Percentiles rank a stretch among this genome's conserved stretches.
phyloP scores from a whole-genome alignment of 2,113 vertebrate genomes.

The Otocyon megalotis region DNA sequence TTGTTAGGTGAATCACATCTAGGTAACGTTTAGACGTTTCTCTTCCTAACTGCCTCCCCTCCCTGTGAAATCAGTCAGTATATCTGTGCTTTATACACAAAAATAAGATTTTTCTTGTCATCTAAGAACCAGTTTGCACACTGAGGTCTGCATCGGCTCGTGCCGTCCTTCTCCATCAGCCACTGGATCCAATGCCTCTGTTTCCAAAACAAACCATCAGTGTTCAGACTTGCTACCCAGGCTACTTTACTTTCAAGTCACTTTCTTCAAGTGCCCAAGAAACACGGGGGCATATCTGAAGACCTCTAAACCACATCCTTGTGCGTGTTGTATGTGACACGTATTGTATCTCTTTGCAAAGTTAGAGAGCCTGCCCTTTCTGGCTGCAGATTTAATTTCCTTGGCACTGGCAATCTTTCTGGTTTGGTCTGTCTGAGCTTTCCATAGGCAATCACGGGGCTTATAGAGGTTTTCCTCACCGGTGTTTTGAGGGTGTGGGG shows the following conservation, averaged over 20 bases:
- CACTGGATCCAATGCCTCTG: neutral
- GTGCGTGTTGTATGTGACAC: fast-evolving
- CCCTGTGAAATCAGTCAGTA: neutral
- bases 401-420: neutral
- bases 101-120: neutral
- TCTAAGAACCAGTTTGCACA: neutral
- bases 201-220: neutral
- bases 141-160: neutral
- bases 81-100: neutral
- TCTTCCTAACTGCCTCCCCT: neutral
- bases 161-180: neutral
- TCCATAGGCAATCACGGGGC: neutral
- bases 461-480: neutral
- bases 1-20: neutral
- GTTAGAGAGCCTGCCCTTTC: no score
- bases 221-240: neutral
- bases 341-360: fast-evolving
- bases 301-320: neutral
- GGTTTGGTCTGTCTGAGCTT: neutral
- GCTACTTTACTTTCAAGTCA: neutral
- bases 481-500: neutral
- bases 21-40: neutral
- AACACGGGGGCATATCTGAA: no score
- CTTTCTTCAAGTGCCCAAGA: neutral
- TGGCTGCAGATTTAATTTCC: neutral